phyloP scores from a whole-genome alignment of 2,113 vertebrate species.

The Entomyzon cyanotis region DNA sequence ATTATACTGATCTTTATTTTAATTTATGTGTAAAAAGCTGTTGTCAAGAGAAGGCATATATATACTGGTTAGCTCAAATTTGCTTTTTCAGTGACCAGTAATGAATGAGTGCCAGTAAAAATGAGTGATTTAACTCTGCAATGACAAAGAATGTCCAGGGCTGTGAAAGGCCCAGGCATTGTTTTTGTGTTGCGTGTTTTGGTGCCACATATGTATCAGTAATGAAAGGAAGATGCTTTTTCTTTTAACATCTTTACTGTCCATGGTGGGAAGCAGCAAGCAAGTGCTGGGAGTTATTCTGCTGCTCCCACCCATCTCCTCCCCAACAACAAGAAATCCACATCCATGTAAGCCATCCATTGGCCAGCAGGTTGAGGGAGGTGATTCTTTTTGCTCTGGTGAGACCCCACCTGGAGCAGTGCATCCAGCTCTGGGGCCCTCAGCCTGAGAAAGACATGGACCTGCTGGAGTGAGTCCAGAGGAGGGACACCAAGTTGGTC shows the following conservation, averaged over 20 bases:
- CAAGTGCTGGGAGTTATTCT: background rate
- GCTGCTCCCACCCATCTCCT: background rate
- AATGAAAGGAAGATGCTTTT: background rate
- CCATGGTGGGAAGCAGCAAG: background rate
- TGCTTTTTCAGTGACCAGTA: background rate
- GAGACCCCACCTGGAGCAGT: background rate
- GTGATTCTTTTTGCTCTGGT: background rate
- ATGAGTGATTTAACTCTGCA: background rate
- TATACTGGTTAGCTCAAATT: background rate
- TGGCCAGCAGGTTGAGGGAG: background rate
- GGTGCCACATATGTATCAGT: fast-evolving
- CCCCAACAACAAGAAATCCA: background rate
- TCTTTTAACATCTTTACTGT: background rate
- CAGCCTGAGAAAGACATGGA: background rate
- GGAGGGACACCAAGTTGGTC: background rate
- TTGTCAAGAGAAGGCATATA: background rate
- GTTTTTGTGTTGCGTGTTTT: background rate
- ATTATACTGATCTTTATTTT: background rate
- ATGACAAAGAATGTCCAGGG: background rate
- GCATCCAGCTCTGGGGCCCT: background rate
- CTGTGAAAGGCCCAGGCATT: background rate
- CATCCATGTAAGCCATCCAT: background rate
- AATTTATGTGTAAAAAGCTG: background rate
- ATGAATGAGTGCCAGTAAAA: background rate
- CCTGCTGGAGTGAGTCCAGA: background rate